Evolutionary conservation across 1,140 invertebrate species (phyloP).

Genomic region (Drosophila funebris): DNA sequence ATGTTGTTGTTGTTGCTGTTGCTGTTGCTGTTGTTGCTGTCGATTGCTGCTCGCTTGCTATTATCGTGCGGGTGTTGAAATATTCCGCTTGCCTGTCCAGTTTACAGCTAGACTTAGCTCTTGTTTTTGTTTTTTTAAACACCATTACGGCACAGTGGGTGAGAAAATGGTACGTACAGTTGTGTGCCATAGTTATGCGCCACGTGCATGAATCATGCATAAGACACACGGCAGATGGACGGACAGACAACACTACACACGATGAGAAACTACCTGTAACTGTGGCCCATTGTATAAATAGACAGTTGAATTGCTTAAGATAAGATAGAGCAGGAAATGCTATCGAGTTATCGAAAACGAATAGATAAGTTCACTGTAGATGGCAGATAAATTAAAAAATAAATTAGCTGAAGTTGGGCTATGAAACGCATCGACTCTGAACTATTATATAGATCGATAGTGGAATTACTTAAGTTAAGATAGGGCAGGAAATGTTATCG

Average conservation of each 20-base stretch:
- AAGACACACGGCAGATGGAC: neutral
- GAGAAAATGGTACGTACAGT: conserved; percentile 3
- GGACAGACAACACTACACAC: neutral
- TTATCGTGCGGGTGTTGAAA: conserved; percentile 70
- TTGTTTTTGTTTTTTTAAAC: neutral
- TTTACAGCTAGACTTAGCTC: conserved; percentile 32
- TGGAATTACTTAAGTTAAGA: neutral
- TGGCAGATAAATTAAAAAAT: too few relatives aligned
- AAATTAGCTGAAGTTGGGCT: too few relatives aligned
- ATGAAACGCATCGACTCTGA: too few relatives aligned
- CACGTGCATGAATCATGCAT: conserved; percentile 1
- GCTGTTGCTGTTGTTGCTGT: conserved; percentile 16
- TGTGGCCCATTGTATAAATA: neutral
- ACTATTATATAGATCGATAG: neutral
- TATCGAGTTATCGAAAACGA: neutral
- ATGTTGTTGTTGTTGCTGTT: conserved; percentile 34
- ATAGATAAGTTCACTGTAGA: too few relatives aligned
- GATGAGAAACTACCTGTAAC: neutral
- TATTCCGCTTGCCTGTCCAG: conserved; percentile 42
- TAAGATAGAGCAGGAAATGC: neutral
- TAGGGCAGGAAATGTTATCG: conserved; percentile 5
- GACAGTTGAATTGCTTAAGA: too few relatives aligned
- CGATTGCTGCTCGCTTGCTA: conserved; percentile 6
- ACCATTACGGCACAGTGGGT: conserved; percentile 10
- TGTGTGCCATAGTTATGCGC: conserved; percentile 3